Percentiles rank a stretch among this genome's conserved stretches.
Conservation (phyloP, 2,113 vertebrate genomes). For the Dasypus novemcinctus region DNA sequence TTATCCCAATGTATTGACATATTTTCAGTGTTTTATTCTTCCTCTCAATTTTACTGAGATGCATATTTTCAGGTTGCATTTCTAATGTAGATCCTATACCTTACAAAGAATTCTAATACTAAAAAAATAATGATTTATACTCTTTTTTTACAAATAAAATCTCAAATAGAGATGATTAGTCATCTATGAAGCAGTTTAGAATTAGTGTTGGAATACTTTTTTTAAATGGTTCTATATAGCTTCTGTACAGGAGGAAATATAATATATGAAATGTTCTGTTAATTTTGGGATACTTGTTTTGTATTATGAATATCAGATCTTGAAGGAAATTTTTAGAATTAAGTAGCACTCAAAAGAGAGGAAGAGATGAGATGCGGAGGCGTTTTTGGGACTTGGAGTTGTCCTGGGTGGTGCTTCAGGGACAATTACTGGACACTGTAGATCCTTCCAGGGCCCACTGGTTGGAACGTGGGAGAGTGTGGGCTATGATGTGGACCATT, state of each 20-base stretch:
- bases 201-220: conserved; percentile 53
- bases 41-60: not conserved
- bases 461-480: too few relatives aligned
- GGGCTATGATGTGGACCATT: too few relatives aligned
- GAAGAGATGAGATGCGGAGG: too few relatives aligned
- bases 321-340: conserved; percentile 54
- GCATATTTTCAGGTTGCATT: not conserved
- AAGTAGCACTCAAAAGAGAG: conserved; percentile 29
- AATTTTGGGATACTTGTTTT: conserved; percentile 29
- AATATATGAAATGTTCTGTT: conserved; percentile 33
- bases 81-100: not conserved
- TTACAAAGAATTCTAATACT: conserved; percentile 5
- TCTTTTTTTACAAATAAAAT: conserved; percentile 52
- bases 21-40: not conserved
- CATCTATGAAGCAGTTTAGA: conserved; percentile 50
- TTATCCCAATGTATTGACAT: conserved; percentile 26
- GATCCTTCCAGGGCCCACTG: too few relatives aligned
- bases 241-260: not conserved
- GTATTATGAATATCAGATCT: conserved; percentile 39
- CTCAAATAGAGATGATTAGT: conserved; percentile 42
- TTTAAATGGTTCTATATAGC: conserved; percentile 17
- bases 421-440: too few relatives aligned
- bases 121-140: conserved; percentile 52
- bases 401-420: too few relatives aligned
- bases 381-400: too few relatives aligned